These are phyloP conservation scores for Ciconia boyciana DNA, from an alignment of 2,113 vertebrate species.

Conservation along the genomic window DNA sequence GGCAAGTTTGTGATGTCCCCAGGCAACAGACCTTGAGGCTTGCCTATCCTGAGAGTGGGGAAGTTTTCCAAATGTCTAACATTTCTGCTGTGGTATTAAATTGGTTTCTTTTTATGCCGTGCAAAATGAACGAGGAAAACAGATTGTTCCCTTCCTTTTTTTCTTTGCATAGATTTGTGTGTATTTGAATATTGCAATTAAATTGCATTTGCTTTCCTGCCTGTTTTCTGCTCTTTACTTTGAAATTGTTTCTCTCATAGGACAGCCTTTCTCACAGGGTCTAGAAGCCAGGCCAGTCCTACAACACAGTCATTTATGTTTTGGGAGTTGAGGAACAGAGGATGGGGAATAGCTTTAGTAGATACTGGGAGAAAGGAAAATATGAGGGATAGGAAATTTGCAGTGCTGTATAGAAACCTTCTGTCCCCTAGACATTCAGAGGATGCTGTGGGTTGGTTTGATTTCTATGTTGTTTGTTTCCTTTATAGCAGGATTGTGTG, in stretches of 20 bases:
- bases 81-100: not conserved
- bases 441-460: not conserved
- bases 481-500: not conserved
- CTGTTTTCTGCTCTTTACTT: not conserved
- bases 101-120: not conserved
- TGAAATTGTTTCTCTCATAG: not conserved
- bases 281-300: not conserved
- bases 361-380: not conserved
- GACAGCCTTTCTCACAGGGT: not conserved
- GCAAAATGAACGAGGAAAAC: not conserved
- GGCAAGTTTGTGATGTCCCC: not conserved
- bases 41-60: fast-evolving
- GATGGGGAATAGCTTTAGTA: not conserved
- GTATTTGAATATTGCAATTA: not conserved
- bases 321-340: not conserved
- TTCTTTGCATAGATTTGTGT: not conserved
- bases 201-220: not conserved
- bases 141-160: fast-evolving
- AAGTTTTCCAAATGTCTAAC: not conserved
- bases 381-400: not conserved
- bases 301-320: not conserved
- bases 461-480: not conserved
- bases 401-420: not conserved
- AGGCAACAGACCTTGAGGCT: not conserved
- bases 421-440: not conserved